phyloP scores from a whole-genome alignment of 2,888 invertebrate species.

The Rugalucina vietnamica region DNA sequence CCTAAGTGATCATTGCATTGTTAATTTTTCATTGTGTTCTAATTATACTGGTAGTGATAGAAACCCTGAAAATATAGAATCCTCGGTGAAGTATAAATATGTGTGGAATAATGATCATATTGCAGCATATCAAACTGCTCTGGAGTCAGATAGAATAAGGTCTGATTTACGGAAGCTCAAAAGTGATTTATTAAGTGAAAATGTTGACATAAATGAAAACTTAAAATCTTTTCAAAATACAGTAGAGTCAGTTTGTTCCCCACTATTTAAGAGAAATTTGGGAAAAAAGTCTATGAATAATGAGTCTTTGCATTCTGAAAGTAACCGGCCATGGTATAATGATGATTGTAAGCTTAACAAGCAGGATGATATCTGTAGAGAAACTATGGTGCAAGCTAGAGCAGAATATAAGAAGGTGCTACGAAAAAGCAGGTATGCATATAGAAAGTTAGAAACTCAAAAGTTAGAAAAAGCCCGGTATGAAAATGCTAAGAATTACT shows the following conservation, averaged over 20 bases:
- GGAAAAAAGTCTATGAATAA: too few relatives aligned
- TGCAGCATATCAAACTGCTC: neutral
- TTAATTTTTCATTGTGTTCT: neutral
- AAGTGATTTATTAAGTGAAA: neutral
- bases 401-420: constrained; percentile 13
- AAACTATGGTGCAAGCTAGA: too few relatives aligned
- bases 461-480: constrained; percentile 2
- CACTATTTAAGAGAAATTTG: neutral
- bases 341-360: too few relatives aligned
- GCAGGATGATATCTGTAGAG: too few relatives aligned
- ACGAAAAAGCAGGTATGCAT: constrained; percentile 1
- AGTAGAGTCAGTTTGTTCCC: neutral
- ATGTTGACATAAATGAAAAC: neutral
- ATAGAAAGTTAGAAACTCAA: constrained; percentile 11
- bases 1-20: neutral
- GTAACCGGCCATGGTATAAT: too few relatives aligned
- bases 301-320: too few relatives aligned
- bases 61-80: neutral
- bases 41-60: neutral
- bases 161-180: neutral
- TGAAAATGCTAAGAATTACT: constrained; percentile 35
- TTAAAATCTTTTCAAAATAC: neutral
- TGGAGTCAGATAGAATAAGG: neutral
- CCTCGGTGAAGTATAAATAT: neutral
- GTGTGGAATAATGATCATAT: neutral